Percentiles rank a stretch among this genome's conserved stretches.
Conservation (phyloP, 2,797 vertebrate species). For the Oophaga sylvatica region DNA sequence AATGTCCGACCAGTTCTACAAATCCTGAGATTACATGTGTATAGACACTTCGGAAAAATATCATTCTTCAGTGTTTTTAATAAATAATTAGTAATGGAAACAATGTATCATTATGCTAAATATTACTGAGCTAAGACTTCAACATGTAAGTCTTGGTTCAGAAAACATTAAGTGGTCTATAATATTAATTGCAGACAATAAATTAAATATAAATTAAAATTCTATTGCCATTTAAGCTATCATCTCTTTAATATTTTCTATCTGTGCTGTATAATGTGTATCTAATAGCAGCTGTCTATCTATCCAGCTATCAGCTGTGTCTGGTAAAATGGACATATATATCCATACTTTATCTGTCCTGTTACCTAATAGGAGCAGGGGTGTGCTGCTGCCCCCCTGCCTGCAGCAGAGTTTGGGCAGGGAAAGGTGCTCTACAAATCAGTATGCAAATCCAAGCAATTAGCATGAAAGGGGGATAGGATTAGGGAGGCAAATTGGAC, state of each 20-base stretch:
- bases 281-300: too few relatives aligned
- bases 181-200: not conserved
- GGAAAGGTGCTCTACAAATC: slow-evolving; percentile 62
- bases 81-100: not conserved
- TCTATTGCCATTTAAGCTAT: not conserved
- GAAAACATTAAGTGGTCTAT: not conserved
- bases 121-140: not conserved
- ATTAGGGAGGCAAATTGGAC: slow-evolving; percentile 67
- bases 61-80: not conserved
- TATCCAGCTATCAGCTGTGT: too few relatives aligned
- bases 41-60: not conserved
- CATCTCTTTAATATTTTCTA: not conserved
- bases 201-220: not conserved
- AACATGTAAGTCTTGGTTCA: not conserved
- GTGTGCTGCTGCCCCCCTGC: too few relatives aligned
- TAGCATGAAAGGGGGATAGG: slow-evolving; percentile 69
- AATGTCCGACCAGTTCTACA: not conserved
- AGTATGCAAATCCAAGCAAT: slow-evolving; percentile 65
- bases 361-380: too few relatives aligned
- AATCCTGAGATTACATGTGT: not conserved
- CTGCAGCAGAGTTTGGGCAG: slow-evolving; percentile 64
- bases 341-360: too few relatives aligned
- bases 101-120: not conserved
- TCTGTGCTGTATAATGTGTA: not conserved
- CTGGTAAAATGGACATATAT: too few relatives aligned